These are phyloP conservation scores for Cyphomyrus discorhynchus DNA, from an alignment of 2,113 vertebrate species.

Conservation along the genomic window DNA sequence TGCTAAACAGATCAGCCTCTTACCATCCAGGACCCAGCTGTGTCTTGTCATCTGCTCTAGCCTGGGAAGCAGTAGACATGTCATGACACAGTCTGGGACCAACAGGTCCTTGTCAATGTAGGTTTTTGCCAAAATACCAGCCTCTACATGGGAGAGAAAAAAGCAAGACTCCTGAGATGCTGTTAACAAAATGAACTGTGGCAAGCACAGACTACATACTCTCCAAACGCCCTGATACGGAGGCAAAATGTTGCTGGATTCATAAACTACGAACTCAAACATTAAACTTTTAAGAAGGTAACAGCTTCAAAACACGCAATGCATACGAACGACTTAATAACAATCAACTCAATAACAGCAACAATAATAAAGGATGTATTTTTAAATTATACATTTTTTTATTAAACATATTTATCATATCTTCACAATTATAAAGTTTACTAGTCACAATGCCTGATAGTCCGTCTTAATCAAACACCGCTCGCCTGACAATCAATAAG, in stretches of 20 bases:
- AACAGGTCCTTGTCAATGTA: constrained; percentile 75
- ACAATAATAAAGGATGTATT: neutral
- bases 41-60: constrained; percentile 69
- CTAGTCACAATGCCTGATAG: neutral
- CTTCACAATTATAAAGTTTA: neutral
- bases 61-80: constrained; percentile 70
- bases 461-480: neutral
- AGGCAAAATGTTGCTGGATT: neutral
- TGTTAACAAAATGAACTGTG: neutral
- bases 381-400: neutral
- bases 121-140: constrained; percentile 71
- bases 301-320: neutral
- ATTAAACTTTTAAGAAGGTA: neutral
- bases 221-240: too few relatives aligned
- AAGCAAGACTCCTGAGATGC: neutral
- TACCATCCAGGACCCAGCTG: constrained; percentile 88
- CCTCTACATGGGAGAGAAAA: constrained; percentile 54
- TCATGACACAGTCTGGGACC: constrained; percentile 89
- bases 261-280: neutral
- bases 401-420: neutral
- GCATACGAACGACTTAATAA: neutral
- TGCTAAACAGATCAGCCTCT: constrained; percentile 25
- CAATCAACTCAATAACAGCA: neutral
- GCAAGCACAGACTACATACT: neutral
- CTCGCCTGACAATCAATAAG: neutral